phyloP scores from a whole-genome alignment of 2,113 vertebrate species.

The Chamaea fasciata region DNA sequence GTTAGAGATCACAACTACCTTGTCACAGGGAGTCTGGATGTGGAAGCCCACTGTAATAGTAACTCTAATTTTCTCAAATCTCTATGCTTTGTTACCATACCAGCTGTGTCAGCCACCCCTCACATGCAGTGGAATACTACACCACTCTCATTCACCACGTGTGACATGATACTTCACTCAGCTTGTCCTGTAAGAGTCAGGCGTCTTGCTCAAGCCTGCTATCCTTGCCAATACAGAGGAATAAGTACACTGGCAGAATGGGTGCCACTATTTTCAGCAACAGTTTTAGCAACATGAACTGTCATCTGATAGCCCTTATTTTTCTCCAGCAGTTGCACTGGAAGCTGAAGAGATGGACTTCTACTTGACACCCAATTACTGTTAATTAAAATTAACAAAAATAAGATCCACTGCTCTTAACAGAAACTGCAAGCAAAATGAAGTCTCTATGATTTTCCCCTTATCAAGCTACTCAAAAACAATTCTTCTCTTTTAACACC shows the following conservation, averaged over 20 bases:
- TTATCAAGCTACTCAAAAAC: not conserved
- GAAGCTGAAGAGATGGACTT: not conserved
- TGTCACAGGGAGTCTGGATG: not conserved
- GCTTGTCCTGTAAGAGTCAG: not conserved
- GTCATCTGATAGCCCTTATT: not conserved
- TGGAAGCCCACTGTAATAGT: not conserved
- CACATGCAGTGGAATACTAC: not conserved
- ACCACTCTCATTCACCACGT: not conserved
- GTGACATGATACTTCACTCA: not conserved
- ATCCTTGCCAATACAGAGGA: not conserved
- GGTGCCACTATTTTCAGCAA: not conserved
- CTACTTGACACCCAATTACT: not conserved
- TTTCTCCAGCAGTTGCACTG: not conserved
- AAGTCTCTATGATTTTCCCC: not conserved
- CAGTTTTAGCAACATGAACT: not conserved
- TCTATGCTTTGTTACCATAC: not conserved
- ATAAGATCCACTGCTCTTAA: not conserved
- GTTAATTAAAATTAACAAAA: not conserved
- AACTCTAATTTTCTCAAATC: not conserved
- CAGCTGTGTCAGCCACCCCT: not conserved
- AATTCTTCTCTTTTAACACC: not conserved
- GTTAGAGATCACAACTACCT: not conserved
- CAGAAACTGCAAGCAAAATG: not conserved
- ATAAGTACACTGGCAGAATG: not conserved
- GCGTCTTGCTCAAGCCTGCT: not conserved